These are phyloP conservation scores for Cydia fagiglandana DNA, from an alignment of 1,140 invertebrate species.

Conservation along the genomic window DNA sequence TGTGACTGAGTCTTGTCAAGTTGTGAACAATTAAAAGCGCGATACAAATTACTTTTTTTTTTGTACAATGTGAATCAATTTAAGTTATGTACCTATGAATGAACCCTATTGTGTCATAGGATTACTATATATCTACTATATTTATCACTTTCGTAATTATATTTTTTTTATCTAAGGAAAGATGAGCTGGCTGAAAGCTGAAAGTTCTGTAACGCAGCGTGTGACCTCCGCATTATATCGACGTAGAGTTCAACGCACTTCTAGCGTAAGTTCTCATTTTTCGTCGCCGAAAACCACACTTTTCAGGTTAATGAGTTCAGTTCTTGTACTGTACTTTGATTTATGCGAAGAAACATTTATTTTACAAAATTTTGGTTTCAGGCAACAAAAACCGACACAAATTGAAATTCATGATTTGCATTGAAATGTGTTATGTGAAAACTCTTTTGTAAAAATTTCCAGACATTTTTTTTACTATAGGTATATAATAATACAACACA, in stretches of 20 bases:
- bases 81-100: too few relatives aligned
- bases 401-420: too few relatives aligned
- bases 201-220: conserved; percentile 12
- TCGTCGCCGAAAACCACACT: conserved; percentile 8
- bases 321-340: not conserved
- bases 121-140: too few relatives aligned
- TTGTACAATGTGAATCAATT: too few relatives aligned
- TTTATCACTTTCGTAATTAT: not conserved
- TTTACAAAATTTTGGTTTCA: not conserved
- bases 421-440: not conserved
- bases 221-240: conserved; percentile 44
- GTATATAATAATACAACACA: not conserved
- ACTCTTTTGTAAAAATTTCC: too few relatives aligned
- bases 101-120: too few relatives aligned
- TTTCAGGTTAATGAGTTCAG: conserved; percentile 14
- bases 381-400: too few relatives aligned
- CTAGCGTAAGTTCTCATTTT: conserved; percentile 21
- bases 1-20: too few relatives aligned
- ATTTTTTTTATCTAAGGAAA: not conserved
- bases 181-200: not conserved
- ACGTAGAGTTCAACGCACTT: conserved; percentile 46
- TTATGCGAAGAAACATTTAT: not conserved
- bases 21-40: too few relatives aligned
- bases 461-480: not conserved
- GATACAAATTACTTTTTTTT: too few relatives aligned